phyloP scores from a whole-genome alignment of 2,797 vertebrate species.

The Tragelaphus oryx region DNA sequence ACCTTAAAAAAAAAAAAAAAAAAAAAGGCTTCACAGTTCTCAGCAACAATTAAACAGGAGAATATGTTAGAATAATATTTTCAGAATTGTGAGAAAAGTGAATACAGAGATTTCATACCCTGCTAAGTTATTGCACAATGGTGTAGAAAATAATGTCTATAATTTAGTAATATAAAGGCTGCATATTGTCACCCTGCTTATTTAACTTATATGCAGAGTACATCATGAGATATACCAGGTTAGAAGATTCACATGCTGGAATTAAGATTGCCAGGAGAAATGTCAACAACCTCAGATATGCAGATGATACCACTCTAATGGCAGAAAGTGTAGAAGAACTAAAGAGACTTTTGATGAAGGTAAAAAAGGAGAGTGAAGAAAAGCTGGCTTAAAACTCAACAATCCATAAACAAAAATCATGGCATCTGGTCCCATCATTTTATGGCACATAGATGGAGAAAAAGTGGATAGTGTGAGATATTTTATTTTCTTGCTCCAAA shows the following conservation, averaged over 20 bases:
- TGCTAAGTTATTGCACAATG: background rate
- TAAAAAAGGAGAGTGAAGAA: background rate
- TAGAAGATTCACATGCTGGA: background rate
- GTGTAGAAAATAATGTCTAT: background rate
- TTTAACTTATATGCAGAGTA: background rate
- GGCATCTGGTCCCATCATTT: background rate
- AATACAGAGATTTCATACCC: background rate
- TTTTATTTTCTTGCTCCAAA: background rate
- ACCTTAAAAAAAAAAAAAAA: background rate
- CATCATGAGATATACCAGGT: background rate
- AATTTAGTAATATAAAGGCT: background rate
- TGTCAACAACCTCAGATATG: background rate
- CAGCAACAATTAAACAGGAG: background rate
- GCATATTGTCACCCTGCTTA: background rate
- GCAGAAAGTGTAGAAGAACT: background rate
- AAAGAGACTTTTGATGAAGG: background rate
- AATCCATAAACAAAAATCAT: background rate
- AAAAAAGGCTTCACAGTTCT: background rate
- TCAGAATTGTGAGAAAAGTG: background rate
- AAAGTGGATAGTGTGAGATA: background rate
- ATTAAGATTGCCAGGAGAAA: background rate
- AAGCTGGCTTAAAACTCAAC: background rate
- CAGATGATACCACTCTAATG: background rate
- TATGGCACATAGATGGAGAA: background rate
- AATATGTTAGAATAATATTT: background rate